Evolutionary conservation across 37 sponge, comb jelly and placozoan species (phyloP), one percentile per base, ranked within the genome.

Genomic region (Oopsacas minuta): DNA sequence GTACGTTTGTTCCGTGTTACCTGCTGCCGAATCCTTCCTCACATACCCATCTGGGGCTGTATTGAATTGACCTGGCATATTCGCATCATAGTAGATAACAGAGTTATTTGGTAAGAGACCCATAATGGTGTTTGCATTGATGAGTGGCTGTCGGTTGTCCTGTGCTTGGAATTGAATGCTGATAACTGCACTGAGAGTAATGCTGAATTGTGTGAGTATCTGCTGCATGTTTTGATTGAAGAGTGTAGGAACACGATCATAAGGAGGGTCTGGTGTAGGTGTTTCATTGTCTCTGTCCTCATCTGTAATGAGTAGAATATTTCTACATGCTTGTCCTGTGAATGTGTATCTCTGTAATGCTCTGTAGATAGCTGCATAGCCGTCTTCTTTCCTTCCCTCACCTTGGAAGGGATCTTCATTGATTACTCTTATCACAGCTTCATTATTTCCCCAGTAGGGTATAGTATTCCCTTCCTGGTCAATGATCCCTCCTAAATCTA

Each of bases 131-230:
- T 85, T 17, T 52, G 52, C 10, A 23, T 85, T 36, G 52, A 85
- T 85, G 53, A 53, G 52, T 84, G 84, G 36, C 28, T 84, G 84
- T 39, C 34, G 75, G 75, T 61, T n/a, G 75, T 12, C 30, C 75
- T 61, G 75, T 39, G 51, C 51, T n/a, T 39, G 39, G 38, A 32
- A 38, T 22, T 84, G 84, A 30, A 84, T 38, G 36, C 28, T 39
- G 36, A 84, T 30, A 52, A 84, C 46, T 5, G 39, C 36, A 10
- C 84, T 84, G 84, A 39, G 84, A 84, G 38, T 84, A 52, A 84
- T 39, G 23, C 84, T 84, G 84, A 84, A 39, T 52, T 84, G 42
- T 8, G 7, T 42, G 75, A 61, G 75, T 61, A 61, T 61, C 75
- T 61, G 75, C 28, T 12, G 75, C 75, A 61, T 61, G 75, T 61